phyloP scores from a whole-genome alignment of 2,113 vertebrate genomes.

The Corydoras sp. region DNA sequence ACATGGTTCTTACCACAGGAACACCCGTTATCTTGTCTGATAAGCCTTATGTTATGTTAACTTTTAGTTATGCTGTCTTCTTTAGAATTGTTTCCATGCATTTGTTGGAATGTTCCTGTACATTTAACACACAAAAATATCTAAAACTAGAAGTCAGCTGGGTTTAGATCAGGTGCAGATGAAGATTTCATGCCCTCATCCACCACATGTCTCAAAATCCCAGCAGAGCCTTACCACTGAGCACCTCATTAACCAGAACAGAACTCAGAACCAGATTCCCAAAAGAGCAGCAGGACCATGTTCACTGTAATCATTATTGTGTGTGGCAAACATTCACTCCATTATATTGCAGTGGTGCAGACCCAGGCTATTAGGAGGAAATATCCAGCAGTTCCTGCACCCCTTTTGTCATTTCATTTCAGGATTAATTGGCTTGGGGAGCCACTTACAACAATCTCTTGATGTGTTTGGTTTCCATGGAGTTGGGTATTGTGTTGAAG shows the following conservation, averaged over 20 bases:
- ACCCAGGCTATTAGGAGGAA: background rate
- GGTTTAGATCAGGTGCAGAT: background rate
- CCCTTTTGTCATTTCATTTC: slow-evolving; percentile 26
- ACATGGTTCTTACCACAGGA: too few species aligned
- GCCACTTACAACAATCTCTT: slow-evolving; percentile 49
- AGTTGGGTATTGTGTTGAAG: slow-evolving; percentile 23
- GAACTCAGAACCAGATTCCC: slow-evolving; percentile 30
- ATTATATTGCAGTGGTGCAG: background rate
- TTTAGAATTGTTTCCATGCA: too few species aligned
- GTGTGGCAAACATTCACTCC: background rate
- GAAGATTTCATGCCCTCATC: background rate
- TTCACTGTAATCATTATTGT: slow-evolving; percentile 30
- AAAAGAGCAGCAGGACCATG: background rate
- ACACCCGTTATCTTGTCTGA: too few species aligned
- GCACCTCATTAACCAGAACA: slow-evolving; percentile 56
- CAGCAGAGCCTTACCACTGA: slow-evolving; percentile 26
- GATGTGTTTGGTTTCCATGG: slow-evolving; percentile 38
- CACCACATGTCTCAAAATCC: slow-evolving; percentile 11
- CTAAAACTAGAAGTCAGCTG: background rate
- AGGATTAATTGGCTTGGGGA: slow-evolving; percentile 42
- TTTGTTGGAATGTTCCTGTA: too few species aligned
- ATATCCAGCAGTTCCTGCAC: slow-evolving; percentile 6
- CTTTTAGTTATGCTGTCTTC: too few species aligned
- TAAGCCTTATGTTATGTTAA: too few species aligned
- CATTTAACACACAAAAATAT: background rate